Base-by-base conservation (phyloP, 2,113 vertebrate genomes). In the Actenoides lindsayi region DNA sequence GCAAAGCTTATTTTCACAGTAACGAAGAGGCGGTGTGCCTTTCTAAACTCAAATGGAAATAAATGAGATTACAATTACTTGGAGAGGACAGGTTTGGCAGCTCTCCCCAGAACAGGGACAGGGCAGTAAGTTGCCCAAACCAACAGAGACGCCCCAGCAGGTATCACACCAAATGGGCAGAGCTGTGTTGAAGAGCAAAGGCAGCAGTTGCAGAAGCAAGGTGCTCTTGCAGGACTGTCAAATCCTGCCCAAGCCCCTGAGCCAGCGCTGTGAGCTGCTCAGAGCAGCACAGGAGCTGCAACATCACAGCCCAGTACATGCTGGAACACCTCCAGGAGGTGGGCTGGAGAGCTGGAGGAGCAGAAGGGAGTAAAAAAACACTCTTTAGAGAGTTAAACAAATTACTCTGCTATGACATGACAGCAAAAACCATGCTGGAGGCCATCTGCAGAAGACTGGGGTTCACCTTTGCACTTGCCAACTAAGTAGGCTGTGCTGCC, bases 391-490 rank as follows among this genome's bases (percentile, higher is more conserved):
- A 78, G 67, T 87, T 79, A 24, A 94, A 81, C 54, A 76, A 87
- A 53, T 95, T 87, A 92, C 25, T 79, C 53, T 86, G 82, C 59
- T 86, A 67, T 37, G 35, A 73, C 21, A 51, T 28, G 53, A 84
- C 53, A 94, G 83, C 89, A 96, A 84, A 94, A 80, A 37, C 9
- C 48, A 79, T 41, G 77, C 87, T 77, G 78, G 84, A 76, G 23
- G 54, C 71, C 78, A 83, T 59, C n/a, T 57, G 70, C 84, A 92
- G 57, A 87, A 79, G 50, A 54, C 53, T 46, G 28, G 50, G 53
- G 31, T 33, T 93, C 70, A 93, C 91, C 93, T 94, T 94, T 91
- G 77, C 60, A 89, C 77, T 57, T 77, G 57, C 20, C n/a, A 89
- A 77, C 51, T 89, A 56, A 89, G 50, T n/a, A 41, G 53, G 53